Conservation (phyloP, 53 echinoderm and acorn worm species). For the Temnopleurus reevesii region DNA sequence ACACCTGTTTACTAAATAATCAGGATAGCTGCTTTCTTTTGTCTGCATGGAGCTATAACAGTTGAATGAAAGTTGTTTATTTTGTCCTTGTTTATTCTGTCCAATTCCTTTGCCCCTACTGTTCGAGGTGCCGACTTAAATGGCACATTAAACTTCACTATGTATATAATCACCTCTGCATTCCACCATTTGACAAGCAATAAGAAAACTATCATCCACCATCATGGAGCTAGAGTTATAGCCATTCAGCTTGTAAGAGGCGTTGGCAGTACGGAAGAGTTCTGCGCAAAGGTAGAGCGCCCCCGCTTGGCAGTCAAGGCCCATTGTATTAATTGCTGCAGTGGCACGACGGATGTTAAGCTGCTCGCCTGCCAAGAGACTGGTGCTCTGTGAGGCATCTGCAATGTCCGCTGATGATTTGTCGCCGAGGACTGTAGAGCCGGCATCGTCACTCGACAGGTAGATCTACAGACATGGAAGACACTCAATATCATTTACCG, state of each 20-base stretch:
- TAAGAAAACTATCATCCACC: constrained; percentile 28
- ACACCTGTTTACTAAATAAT: too few species aligned
- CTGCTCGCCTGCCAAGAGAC: background rate
- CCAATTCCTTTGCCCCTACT: too few species aligned
- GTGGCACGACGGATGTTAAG: constrained; percentile 22
- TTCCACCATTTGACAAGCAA: constrained; percentile 59
- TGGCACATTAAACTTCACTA: too few species aligned
- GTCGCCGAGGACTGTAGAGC: background rate
- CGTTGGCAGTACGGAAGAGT: background rate
- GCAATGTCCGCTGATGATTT: constrained; percentile 11
- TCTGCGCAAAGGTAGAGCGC: constrained; percentile 27
- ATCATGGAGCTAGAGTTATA: background rate
- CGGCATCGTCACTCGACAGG: background rate
- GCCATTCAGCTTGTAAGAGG: constrained; percentile 19
- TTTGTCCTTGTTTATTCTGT: too few species aligned
- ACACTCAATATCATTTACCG: too few species aligned
- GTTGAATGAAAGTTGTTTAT: too few species aligned
- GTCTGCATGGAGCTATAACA: too few species aligned
- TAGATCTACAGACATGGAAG: background rate
- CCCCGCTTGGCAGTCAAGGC: background rate
- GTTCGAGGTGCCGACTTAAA: too few species aligned
- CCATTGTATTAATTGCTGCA: constrained; percentile 1
- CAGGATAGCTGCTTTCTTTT: too few species aligned
- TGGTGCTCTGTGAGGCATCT: background rate
- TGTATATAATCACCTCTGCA: constrained; percentile 60